Conservation (phyloP, 2,113 vertebrate species). For the Xyliphius kryptos region DNA sequence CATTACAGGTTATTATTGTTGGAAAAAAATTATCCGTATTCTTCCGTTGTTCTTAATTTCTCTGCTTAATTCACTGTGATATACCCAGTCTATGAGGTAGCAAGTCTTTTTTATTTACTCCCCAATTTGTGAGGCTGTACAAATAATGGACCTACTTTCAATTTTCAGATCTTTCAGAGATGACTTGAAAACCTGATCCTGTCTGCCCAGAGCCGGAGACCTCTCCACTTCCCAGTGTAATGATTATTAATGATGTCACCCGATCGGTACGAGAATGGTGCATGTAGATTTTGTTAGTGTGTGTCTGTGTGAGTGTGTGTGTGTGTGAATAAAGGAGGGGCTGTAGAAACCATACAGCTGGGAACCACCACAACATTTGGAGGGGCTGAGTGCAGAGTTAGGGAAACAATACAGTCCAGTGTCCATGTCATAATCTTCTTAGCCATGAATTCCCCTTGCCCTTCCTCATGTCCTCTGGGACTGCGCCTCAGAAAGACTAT, state of each 20-base stretch:
- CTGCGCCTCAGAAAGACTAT: conserved; percentile 40
- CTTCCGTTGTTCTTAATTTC: too few species aligned
- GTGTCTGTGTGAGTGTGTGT: too few species aligned
- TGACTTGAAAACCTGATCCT: conserved; percentile 61
- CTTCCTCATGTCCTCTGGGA: conserved; percentile 24
- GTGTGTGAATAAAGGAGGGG: conserved; percentile 15
- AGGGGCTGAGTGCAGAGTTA: conserved; percentile 16
- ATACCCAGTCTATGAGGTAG: conserved; percentile 17
- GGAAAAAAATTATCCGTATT: too few species aligned
- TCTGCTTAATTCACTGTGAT: too few species aligned
- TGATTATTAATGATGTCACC: conserved; percentile 74
- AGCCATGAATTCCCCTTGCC: conserved; percentile 26
- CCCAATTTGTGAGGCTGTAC: conserved; percentile 9
- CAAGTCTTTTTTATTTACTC: conserved; percentile 5
- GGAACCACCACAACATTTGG: conserved; percentile 26
- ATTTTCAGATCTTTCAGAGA: conserved; percentile 62
- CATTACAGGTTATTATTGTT: too few species aligned
- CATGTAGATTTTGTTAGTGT: too few species aligned
- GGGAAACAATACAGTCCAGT: conserved; percentile 35
- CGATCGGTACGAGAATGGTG: conserved; percentile 59
- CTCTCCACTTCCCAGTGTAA: conserved; percentile 68
- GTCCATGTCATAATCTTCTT: conserved; percentile 32
- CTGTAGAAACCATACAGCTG: conserved; percentile 29
- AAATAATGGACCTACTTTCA: conserved; percentile 38
- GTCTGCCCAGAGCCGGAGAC: conserved; percentile 56